Base-by-base conservation (phyloP, 2,888 invertebrate species). In the Gisinianus flammeolus region DNA sequence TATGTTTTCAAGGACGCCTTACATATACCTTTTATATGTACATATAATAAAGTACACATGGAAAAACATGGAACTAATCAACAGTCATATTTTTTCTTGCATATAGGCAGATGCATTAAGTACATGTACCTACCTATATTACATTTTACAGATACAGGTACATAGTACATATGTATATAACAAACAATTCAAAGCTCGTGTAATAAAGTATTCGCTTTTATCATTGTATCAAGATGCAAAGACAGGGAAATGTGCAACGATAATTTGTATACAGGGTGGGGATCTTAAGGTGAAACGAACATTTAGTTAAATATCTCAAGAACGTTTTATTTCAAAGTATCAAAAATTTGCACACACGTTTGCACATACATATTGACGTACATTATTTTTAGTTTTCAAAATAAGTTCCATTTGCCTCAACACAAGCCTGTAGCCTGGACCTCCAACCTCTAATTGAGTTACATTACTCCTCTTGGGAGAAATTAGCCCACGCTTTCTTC, bases 321-420 rank as follows among this genome's bases (percentile, higher is more conserved):
- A 16, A 44, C 8, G 44, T 44, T 44, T 44, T 44, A 44, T 44
- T 44, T 44, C 16, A 16, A 16, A 16, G 44, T 10, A 6, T 10
- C 44, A 44, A 44, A 44, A 44, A 16, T 44, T 44, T 6, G 44
- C 16, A 44, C 44, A 44, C 44, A 44, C 8, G 16, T 10, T n/a
- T n/a, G 16, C 44, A 6, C 16, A 16, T 10, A 6, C 8, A 44
- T 44, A 44, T 44, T 6, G 44, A 16, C n/a, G n/a, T n/a, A n/a
- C n/a, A n/a, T n/a, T n/a, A n/a, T 44, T 44, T 44, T 44, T n/a
- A n/a, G 52, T 44, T 62, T 62, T 62, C 62, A 62, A 62, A 62
- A 24, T n/a, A 62, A 62, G 10, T 19, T 16, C 30, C 68, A 19
- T 68, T 24, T 19, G 31, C 33, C 3, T 16, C 4, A 6, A 68